A percentile compares a stretch with the other conserved stretches of the same genome.
Conservation (phyloP, 2,888 invertebrate genomes). For the Protonemura montana region DNA sequence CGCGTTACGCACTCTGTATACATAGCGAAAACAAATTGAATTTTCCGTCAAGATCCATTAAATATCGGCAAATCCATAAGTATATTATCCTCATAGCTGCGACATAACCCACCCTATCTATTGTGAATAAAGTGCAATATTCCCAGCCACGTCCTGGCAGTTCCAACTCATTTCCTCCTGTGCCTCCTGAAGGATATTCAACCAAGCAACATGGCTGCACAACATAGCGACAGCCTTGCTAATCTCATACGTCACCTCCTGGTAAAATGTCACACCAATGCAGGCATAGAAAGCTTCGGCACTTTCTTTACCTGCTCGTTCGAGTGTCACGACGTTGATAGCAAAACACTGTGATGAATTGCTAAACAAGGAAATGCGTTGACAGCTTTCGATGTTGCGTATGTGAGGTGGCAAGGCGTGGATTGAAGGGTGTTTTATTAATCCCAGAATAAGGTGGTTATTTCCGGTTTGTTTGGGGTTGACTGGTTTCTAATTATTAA, state of each 20-base stretch:
- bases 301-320: conserved; percentile 23
- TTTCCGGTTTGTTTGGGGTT: background rate
- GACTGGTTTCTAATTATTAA: too few species aligned
- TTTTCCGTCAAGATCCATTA: background rate
- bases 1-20: too few species aligned
- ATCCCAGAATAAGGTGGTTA: background rate
- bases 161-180: conserved; percentile 14
- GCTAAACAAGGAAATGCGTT: background rate
- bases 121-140: conserved; percentile 5
- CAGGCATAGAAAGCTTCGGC: background rate
- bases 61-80: background rate
- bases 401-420: too few species aligned
- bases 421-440: background rate
- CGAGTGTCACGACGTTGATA: conserved; percentile 31
- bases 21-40: background rate
- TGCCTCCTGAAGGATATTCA: background rate
- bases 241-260: conserved; percentile 17
- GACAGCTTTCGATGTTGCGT: background rate
- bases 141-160: background rate
- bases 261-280: background rate
- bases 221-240: background rate
- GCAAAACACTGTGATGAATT: conserved; percentile 26
- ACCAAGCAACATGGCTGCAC: background rate
- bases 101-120: background rate
- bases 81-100: background rate